Base-by-base conservation (phyloP, 2,888 invertebrate species). In the Latrodectus elegans region DNA sequence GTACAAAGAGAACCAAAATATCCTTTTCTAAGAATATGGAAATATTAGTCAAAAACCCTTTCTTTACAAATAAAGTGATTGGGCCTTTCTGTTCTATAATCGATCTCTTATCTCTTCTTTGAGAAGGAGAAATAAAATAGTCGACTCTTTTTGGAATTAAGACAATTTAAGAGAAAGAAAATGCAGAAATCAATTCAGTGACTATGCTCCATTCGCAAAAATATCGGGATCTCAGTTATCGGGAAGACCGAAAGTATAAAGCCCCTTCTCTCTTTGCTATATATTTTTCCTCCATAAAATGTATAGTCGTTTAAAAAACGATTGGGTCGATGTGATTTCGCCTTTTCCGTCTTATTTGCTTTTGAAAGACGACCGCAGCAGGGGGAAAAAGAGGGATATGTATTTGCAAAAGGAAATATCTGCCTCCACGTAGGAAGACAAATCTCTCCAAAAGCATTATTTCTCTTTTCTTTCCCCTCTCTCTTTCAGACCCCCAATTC, bases 361-460 rank as follows among this genome's bases (percentile, higher is more conserved):
- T 74, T 81, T 51, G 64, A 68, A 55, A 81, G 67, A 26, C 70
- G 65, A 65, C 73, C 52, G 72, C 73, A 72, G 53, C 73, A 26
- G 38, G 8, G 38, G 53, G 38, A 15, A 12, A 8, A 38, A 17
- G 60, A n/a, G 60, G 53, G 14, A 65, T 80, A 51, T 49, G 74
- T 81, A 74, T 74, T 81, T 81, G 81, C 73, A 55, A 73, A 81
- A 75, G 82, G 82, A 82, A 70, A 75, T 74, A 73, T 73, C 67
- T 65, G 60, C 51, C 51, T 17, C 12, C 8, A 74, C 53, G 76
- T 49, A 65, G 76, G 64, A 82, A 82, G 82, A 82, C 82, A 82
- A 82, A 82, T 82, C 82, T 74, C 60, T 82, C 75, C 68, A 74
- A 49, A 82, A 82, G 82, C 82, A 82, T 82, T 82, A 82, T 82